Conservation (phyloP, 2,797 vertebrate genomes). For the Acanthopagrus latus region DNA sequence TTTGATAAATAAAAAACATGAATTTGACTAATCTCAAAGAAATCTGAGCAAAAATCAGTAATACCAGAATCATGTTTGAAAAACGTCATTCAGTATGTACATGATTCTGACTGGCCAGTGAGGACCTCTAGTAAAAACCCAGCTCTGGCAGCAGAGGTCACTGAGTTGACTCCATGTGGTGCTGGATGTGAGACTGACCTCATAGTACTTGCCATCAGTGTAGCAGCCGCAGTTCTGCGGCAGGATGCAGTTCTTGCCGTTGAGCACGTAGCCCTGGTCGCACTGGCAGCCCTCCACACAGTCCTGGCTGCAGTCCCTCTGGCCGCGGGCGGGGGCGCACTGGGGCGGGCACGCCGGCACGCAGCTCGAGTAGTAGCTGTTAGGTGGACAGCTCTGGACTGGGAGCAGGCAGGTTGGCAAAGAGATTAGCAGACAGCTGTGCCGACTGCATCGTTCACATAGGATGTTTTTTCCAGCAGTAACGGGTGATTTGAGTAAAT, state of each 20-base stretch:
- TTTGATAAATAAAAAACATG: too few relatives aligned
- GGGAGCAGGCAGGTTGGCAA: conserved; percentile 63
- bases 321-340: conserved; percentile 94
- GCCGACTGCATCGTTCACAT: not conserved
- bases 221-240: conserved; percentile 97
- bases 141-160: not conserved
- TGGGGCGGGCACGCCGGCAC: conserved; percentile 95
- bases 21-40: too few relatives aligned
- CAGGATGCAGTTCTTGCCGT: conserved; percentile 95
- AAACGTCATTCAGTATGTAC: not conserved
- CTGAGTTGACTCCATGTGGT: not conserved
- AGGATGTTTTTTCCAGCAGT: not conserved
- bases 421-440: conserved; percentile 44
- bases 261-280: conserved; percentile 94
- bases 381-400: conserved; percentile 93
- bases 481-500: conserved; percentile 1
- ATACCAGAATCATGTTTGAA: not conserved
- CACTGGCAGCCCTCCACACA: conserved; percentile 98
- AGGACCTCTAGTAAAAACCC: not conserved
- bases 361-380: conserved; percentile 97
- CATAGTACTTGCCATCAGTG: conserved; percentile 95
- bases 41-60: too few relatives aligned
- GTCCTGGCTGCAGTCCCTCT: conserved; percentile 95
- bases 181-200: conserved; percentile 83
- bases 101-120: not conserved